Conservation (phyloP, 2,113 vertebrate species). For the Sinocyclocheilus grahami region DNA sequence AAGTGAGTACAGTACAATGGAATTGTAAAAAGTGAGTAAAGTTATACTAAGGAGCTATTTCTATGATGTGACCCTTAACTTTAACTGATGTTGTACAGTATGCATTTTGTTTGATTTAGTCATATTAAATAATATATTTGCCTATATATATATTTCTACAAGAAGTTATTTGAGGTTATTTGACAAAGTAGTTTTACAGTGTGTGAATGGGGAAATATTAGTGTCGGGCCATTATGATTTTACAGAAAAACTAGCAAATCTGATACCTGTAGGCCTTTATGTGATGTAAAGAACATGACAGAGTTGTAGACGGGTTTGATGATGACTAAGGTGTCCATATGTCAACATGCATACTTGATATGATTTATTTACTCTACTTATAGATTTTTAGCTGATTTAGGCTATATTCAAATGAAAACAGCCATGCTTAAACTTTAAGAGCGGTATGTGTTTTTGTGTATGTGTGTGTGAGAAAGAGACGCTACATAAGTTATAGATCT, state of each 20-base stretch:
- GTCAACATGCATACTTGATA: neutral
- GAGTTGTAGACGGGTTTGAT: neutral
- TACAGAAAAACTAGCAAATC: neutral
- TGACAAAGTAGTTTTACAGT: neutral
- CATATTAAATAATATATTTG: neutral
- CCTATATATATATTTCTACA: neutral
- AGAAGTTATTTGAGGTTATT: neutral
- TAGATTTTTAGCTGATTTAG: too few relatives aligned
- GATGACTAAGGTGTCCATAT: too few relatives aligned
- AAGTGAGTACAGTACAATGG: neutral
- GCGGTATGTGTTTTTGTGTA: too few relatives aligned
- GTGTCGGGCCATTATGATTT: neutral
- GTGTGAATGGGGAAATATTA: neutral
- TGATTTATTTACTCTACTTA: too few relatives aligned
- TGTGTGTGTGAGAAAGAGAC: too few relatives aligned
- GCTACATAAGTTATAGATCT: neutral
- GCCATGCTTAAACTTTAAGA: neutral
- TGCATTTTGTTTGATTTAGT: neutral
- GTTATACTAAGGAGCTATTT: neutral
- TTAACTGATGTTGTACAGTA: neutral
- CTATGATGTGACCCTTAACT: neutral
- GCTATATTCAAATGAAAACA: neutral
- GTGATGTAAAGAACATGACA: neutral
- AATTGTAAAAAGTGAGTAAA: neutral
- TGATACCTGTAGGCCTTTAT: conserved; percentile 1